These are phyloP conservation scores for Alauda arvensis DNA, from an alignment of 2,797 vertebrate genomes.

Conservation along the genomic window DNA sequence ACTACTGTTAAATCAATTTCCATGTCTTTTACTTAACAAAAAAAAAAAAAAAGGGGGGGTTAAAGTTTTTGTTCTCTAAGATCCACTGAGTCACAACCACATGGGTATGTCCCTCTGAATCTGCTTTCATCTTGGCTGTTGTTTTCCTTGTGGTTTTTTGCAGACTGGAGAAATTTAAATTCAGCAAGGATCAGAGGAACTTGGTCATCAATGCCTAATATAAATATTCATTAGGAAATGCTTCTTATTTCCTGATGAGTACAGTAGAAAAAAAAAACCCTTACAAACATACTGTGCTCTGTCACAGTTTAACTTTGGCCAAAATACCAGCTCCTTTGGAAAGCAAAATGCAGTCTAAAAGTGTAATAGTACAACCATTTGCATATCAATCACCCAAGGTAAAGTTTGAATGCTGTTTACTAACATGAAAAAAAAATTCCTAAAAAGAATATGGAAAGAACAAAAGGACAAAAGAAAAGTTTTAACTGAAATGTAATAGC, in stretches of 20 bases:
- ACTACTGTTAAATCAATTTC: constrained; percentile 15
- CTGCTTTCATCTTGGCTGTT: constrained; percentile 4
- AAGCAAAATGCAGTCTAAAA: neutral
- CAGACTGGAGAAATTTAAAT: neutral
- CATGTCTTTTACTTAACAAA: neutral
- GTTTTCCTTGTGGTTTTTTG: neutral
- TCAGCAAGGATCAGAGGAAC: constrained; percentile 2
- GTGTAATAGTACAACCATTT: neutral
- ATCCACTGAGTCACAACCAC: constrained; percentile 38
- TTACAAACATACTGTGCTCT: neutral
- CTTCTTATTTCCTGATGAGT: neutral
- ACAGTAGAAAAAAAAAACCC: neutral
- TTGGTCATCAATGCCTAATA: neutral
- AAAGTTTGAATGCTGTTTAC: neutral
- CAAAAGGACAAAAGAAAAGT: neutral
- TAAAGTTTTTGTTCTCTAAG: neutral
- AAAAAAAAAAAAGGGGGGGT: neutral
- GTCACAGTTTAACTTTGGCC: neutral
- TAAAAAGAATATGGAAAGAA: neutral
- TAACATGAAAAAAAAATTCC: neutral
- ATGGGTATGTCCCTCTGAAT: constrained; percentile 1
- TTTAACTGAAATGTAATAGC: neutral
- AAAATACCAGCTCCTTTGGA: neutral
- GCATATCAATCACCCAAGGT: neutral
- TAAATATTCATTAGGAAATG: neutral